Evolutionary conservation across 2,113 vertebrate species (phyloP), one percentile per base, ranked within the genome.

Genomic region (Triplophysa tibetana): DNA sequence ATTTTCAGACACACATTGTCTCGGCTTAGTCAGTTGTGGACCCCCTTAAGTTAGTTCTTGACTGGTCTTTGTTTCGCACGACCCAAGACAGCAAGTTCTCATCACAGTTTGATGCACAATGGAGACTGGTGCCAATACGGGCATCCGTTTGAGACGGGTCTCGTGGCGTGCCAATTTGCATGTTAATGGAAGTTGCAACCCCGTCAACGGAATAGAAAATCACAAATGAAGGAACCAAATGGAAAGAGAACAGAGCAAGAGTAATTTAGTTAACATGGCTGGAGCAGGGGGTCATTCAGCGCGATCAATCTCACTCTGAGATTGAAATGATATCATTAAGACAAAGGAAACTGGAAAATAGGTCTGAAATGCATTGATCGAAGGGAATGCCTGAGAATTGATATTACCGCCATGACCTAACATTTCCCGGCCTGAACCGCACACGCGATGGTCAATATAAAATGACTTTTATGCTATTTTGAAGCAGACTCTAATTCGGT

Each of bases 101-200:
- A 19, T 50, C 52, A 2, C 63, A 11, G 17, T 8, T 60, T 43
- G 48, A 63, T 52, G 64, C 81, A 81, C 13, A 24, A 60, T 68
- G 68, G 69, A 56, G 78, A 80, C 24, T 67, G 83, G 63, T 12
- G 33, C 38, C 87, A 16, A 41, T 84, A 62, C 52, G 77, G 82
- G 86, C 70, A 80, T 84, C 82, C 82, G 80, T 83, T 84, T 83
- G 75, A 90, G 87, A 88, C 86, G 88, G 83, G 81, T 83, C 83
- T 68, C 41, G 8, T 70, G 73, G 52, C 52, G 78, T 62, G 33
- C 33, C 87, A 86, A 82, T 75, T 43, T 81, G 77, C 81, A 86
- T 90, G 85, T 82, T 90, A 90, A 92, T 91, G 82, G 80, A 77
- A 74, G 85, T 87, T 78, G 86, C 82, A 85, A 85, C 88, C 86